A percentile compares a stretch with the other conserved stretches of the same genome.
Evolutionary conservation across 2,888 invertebrate species (phyloP).

Genomic region (Eristalis intricaria): DNA sequence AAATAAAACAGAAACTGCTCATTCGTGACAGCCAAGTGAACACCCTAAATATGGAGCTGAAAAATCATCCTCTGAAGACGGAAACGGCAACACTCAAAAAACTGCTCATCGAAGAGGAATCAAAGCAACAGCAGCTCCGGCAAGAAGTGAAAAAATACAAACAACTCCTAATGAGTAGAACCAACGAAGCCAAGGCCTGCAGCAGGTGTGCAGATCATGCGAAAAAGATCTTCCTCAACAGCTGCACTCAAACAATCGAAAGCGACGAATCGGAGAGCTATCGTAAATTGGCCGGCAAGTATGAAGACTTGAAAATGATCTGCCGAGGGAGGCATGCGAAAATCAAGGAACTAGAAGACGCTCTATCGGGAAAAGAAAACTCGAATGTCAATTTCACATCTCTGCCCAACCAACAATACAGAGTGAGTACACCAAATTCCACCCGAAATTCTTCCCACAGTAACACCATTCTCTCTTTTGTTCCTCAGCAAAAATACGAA

Average conservation of each 20-base stretch:
- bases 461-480: not conserved
- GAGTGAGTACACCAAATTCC: slow-evolving; percentile 12
- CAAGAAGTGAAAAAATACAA: slow-evolving; percentile 76
- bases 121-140: slow-evolving; percentile 73
- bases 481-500: slow-evolving; percentile 72
- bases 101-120: slow-evolving; percentile 77
- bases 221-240: slow-evolving; percentile 30
- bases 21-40: slow-evolving; percentile 78
- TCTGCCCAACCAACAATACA: slow-evolving; percentile 49
- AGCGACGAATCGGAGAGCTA: slow-evolving; percentile 69
- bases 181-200: slow-evolving; percentile 62
- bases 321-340: slow-evolving; percentile 75
- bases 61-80: slow-evolving; percentile 78
- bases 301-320: slow-evolving; percentile 75
- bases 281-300: slow-evolving; percentile 74
- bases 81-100: slow-evolving; percentile 77
- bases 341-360: slow-evolving; percentile 75
- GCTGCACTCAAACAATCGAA: slow-evolving; percentile 38
- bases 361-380: slow-evolving; percentile 63
- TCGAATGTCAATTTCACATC: slow-evolving; percentile 66
- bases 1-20: slow-evolving; percentile 76
- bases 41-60: slow-evolving; percentile 76
- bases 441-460: not conserved
- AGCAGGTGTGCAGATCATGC: slow-evolving; percentile 32
- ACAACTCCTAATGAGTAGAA: slow-evolving; percentile 72